These are phyloP conservation scores for Tipula unca DNA, from an alignment of 2,888 invertebrate genomes.

Conservation along the genomic window DNA sequence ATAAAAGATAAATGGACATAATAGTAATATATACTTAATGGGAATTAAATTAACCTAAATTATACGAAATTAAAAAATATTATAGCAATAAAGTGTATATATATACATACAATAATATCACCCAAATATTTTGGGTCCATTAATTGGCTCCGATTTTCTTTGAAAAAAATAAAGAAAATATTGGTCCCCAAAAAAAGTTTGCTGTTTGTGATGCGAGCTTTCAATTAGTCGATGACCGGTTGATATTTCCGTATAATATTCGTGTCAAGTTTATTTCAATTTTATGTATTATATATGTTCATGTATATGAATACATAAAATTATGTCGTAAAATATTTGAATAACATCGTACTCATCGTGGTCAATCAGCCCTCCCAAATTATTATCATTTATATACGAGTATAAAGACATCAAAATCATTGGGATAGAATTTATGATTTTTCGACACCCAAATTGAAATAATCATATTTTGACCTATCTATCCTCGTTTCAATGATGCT, in stretches of 20 bases:
- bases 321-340: not conserved
- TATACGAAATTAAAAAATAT: not conserved
- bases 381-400: not conserved
- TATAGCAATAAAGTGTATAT: not conserved
- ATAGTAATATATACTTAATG: not conserved
- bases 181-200: not conserved
- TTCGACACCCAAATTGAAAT: too few relatives aligned
- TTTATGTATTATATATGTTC: not conserved
- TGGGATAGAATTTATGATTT: too few relatives aligned
- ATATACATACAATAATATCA: too few relatives aligned
- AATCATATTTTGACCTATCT: too few relatives aligned
- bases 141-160: not conserved
- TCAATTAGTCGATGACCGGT: not conserved
- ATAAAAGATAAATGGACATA: slow-evolving; percentile 1
- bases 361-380: not conserved
- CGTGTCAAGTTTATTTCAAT: not conserved
- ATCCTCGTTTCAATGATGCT: not conserved
- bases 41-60: not conserved
- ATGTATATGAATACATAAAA: not conserved
- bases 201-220: not conserved
- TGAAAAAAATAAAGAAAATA: not conserved
- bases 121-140: not conserved
- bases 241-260: not conserved
- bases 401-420: too few relatives aligned
- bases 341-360: not conserved